Evolutionary conservation across 2,797 vertebrate genomes (phyloP).

Genomic region (Lycodopsis pacificus): DNA sequence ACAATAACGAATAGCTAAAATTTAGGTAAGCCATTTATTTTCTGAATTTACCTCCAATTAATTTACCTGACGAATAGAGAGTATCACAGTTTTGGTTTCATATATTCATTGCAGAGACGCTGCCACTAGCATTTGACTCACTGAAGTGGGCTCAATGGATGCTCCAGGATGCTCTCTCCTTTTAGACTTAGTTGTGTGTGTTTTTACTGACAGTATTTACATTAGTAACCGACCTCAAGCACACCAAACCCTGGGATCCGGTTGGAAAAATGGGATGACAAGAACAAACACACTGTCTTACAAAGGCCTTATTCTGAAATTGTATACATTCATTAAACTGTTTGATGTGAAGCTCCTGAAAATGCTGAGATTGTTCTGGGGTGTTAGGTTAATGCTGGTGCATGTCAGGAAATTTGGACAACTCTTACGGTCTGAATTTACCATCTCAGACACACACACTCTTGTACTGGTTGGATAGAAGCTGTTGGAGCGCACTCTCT

Average conservation of each 20-base stretch:
- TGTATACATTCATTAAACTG: not conserved
- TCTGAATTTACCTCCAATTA: not conserved
- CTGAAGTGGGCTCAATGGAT: not conserved
- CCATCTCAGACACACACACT: not conserved
- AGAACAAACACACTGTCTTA: not conserved
- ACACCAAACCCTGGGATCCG: conserved; percentile 3
- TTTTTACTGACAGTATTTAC: conserved; percentile 39
- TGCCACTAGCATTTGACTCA: not conserved
- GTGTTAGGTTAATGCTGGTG: not conserved
- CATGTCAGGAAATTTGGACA: not conserved
- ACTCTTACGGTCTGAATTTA: not conserved
- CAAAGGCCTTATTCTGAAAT: not conserved
- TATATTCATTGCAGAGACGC: not conserved
- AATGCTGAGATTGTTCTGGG: not conserved
- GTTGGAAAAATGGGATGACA: conserved; percentile 13
- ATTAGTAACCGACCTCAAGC: conserved; percentile 15
- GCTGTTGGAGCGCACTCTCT: too few relatives aligned
- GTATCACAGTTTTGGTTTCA: not conserved
- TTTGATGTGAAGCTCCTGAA: not conserved
- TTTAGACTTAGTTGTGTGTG: not conserved
- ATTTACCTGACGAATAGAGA: not conserved
- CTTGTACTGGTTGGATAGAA: too few relatives aligned
- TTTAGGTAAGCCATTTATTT: not conserved
- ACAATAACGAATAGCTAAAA: not conserved
- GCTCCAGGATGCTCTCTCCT: not conserved